Base-by-base conservation (phyloP, 2,888 invertebrate species). In the Molanna angustata region DNA sequence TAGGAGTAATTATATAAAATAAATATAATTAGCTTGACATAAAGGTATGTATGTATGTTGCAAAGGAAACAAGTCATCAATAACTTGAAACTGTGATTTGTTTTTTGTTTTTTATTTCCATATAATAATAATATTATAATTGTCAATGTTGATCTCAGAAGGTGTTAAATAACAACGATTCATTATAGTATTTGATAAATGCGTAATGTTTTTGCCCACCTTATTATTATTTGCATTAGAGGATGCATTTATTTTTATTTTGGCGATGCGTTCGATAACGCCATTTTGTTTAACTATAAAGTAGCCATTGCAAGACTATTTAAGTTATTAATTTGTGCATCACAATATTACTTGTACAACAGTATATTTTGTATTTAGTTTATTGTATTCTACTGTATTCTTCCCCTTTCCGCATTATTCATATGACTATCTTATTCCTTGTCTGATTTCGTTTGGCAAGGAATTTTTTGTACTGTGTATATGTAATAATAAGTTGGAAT, bases 381-480 rank as follows among this genome's bases (percentile, higher is more conserved):
- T 53, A 54, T 35, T 53, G 27, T 53, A 39, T 33, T 52, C 47
- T 43, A 40, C 37, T 17, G 16, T 68, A 70, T 69, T 74, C 66
- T 75, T 71, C 74, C 74, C 74, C 74, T 70, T 72, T 74, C 74
- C 74, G 73, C 75, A 75, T 71, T 70, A 71, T 72, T 72, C 74
- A 49, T 51, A 35, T 57, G 49, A 46, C 48, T 54, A 14, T 50
- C 41, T 21, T 32, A 50, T 46, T 37, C 54, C 57, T 75, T 76
- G 75, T 52, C 57, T 40, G 42, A 44, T 45, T 52, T 57, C 72
- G 72, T 69, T 73, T 74, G 69, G 67, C 69, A 73, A 74, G 76
- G 75, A 78, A 80, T 84, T 85, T 83, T 86, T 86, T 86, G 85
- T 86, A 86, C 85, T 85, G 85, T 86, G 85, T 85, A 86, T 85